Base-by-base conservation (phyloP, 2,113 vertebrate genomes). In the Chamaea fasciata region DNA sequence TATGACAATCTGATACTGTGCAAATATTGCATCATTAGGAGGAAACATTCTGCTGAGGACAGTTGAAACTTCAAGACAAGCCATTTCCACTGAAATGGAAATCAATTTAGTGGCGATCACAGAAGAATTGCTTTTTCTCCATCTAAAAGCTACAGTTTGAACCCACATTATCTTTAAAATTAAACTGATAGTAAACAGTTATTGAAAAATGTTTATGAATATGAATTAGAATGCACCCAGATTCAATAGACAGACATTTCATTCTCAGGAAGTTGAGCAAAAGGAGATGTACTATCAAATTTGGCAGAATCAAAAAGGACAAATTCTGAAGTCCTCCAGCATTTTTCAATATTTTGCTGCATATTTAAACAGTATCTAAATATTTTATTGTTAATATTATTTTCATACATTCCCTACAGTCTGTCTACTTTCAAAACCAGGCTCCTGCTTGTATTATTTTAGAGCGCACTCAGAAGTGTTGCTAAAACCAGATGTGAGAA, bases 141-240 rank as follows among this genome's bases (percentile, higher is more conserved):
- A 63, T 83, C 53, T 78, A 63, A 92, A 83, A 88, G 39, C 46
- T 60, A 59, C 23, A 81, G 81, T 89, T 64, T 88, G 67, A 89
- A 94, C 47, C 52, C 46, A 60, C 49, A 53, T 94, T 64, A 75
- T 93, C 24, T 87, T 89, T 64, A 92, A 83, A 88, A 93, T 92
- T 82, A 89, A 94, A 91, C 71, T 53, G 87, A 62, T 60, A 67
- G 91, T 27, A 92, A 71, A 90, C 28, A 68, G 62, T 68, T 87
- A 89, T 7, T 64, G 77, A 79, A 83, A 85, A 87, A 84, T 28
- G 11, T 50, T 80, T 94, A 63, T 73, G 82, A 90, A 87, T 62
- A 56, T 52, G 56, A 95, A 90, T 71, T 79, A 90, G 42, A 63
- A 90, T 70, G 42, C 85, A 55, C 28, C 15, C 11, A 13, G 35